phyloP scores from a whole-genome alignment of 1,140 invertebrate genomes.

The Drosophila sp. region DNA sequence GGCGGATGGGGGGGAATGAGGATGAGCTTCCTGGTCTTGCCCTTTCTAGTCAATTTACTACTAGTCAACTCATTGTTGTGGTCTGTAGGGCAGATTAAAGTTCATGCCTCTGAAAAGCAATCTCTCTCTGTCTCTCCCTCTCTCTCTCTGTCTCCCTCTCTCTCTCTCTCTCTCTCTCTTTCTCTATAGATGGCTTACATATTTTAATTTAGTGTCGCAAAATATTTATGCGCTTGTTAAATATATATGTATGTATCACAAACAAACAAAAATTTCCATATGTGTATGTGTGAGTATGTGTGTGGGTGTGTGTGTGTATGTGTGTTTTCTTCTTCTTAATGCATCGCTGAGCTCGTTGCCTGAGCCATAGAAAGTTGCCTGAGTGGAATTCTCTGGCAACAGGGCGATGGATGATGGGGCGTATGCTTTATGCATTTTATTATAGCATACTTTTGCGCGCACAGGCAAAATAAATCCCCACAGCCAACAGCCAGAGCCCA shows the following conservation, averaged over 20 bases:
- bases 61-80: neutral
- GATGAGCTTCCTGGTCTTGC: slow-evolving; percentile 47
- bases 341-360: slow-evolving; percentile 37
- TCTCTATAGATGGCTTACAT: neutral
- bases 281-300: slow-evolving; percentile 14
- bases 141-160: too few species aligned
- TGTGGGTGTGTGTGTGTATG: neutral
- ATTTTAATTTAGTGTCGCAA: slow-evolving; percentile 45
- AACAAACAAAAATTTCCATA: neutral
- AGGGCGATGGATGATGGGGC: slow-evolving; percentile 40
- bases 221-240: slow-evolving; percentile 42
- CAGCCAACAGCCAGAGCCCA: slow-evolving; percentile 1
- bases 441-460: slow-evolving; percentile 72
- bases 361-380: slow-evolving; percentile 38
- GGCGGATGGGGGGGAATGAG: too few species aligned
- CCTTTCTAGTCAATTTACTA: slow-evolving; percentile 62
- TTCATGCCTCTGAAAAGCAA: slow-evolving; percentile 24
- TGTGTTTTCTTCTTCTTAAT: slow-evolving; percentile 22
- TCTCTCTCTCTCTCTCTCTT: too few species aligned
- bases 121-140: too few species aligned
- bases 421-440: slow-evolving; percentile 75
- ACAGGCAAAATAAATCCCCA: slow-evolving; percentile 61
- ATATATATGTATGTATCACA: slow-evolving; percentile 18
- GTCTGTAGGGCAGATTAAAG: slow-evolving; percentile 21
- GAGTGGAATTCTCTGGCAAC: slow-evolving; percentile 7